Evolutionary conservation across 2,888 invertebrate species (phyloP), one percentile per base, ranked within the genome.

Genomic region (Himalopsyche kuldschensis): DNA sequence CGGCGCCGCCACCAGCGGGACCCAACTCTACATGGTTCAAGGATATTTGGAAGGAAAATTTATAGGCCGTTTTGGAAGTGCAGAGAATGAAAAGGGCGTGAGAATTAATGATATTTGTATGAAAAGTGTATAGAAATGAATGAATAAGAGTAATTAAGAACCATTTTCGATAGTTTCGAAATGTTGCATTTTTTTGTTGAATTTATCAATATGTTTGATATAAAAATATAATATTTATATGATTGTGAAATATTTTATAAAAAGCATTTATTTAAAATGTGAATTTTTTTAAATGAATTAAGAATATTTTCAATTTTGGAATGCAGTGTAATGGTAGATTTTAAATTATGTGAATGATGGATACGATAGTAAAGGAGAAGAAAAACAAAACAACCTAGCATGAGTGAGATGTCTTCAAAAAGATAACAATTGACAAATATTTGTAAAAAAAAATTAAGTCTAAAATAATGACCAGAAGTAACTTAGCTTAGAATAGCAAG

Each of bases 1-100:
- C 84, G 84, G 75, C 84, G 15, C 84, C 84, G 5, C 86, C 87
- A 3, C 87, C 87, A 31, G 87, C 87, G 32, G 86, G 87, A n/a
- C 87, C 87, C 78, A 86, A 69, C 75, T 86, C 86, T 86, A 47
- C 20, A 76, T 35, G 76, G 1, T 35, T 32, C 15, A 41, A n/a
- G 41, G 35, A 24, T 32, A 5, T 20, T 32, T 75, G 35, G 41
- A 20, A 76, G n/a, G 76, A 24, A 41, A 24, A 41, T 1, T 41
- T 41, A 15, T 41, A 41, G 76, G 76, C 35, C 6, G 24, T 31
- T 76, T 35, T n/a, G 76, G 24, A 76, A 69, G 15, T 41, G 15
- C 15, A 41, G 11, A 41, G 41, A 41, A 41, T 11, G 41, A 41
- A 41, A 6, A 35, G 41, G 41, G 15, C 41, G 15, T 1, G 41